phyloP scores from a whole-genome alignment of 2,113 vertebrate genomes.

The Pimephales promelas region DNA sequence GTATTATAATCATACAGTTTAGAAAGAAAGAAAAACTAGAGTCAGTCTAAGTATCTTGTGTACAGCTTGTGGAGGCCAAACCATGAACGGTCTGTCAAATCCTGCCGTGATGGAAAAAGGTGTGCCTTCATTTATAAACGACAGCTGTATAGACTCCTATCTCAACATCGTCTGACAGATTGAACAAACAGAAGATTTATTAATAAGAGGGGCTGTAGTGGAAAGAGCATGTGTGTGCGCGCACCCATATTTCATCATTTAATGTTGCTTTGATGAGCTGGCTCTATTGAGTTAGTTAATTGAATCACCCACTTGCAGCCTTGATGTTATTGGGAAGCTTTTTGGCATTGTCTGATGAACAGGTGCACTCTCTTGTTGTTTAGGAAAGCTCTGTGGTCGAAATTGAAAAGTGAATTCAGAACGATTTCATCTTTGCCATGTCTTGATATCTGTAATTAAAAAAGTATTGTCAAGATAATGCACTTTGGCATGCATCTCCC shows the following conservation, averaged over 20 bases:
- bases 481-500: slow-evolving; percentile 59
- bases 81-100: slow-evolving; percentile 40
- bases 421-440: slow-evolving; percentile 61
- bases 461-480: slow-evolving; percentile 68
- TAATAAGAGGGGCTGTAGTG: slow-evolving; percentile 55
- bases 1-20: neutral
- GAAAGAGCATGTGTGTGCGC: slow-evolving; percentile 31
- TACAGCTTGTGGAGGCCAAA: slow-evolving; percentile 35
- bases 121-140: slow-evolving; percentile 48
- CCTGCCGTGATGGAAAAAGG: slow-evolving; percentile 60
- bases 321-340: slow-evolving; percentile 62
- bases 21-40: neutral
- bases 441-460: slow-evolving; percentile 70
- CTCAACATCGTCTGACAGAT: slow-evolving; percentile 54
- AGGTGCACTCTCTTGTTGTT: slow-evolving; percentile 66
- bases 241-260: slow-evolving; percentile 28
- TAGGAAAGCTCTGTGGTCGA: slow-evolving; percentile 48
- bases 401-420: slow-evolving; percentile 65
- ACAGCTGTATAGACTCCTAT: slow-evolving; percentile 56
- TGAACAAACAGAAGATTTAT: slow-evolving; percentile 67
- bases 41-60: neutral
- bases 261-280: slow-evolving; percentile 62
- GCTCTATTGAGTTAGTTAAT: slow-evolving; percentile 63
- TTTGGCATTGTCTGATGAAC: slow-evolving; percentile 67
- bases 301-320: slow-evolving; percentile 69